phyloP scores from a whole-genome alignment of 2,797 vertebrate species.

The Lophius americanus region DNA sequence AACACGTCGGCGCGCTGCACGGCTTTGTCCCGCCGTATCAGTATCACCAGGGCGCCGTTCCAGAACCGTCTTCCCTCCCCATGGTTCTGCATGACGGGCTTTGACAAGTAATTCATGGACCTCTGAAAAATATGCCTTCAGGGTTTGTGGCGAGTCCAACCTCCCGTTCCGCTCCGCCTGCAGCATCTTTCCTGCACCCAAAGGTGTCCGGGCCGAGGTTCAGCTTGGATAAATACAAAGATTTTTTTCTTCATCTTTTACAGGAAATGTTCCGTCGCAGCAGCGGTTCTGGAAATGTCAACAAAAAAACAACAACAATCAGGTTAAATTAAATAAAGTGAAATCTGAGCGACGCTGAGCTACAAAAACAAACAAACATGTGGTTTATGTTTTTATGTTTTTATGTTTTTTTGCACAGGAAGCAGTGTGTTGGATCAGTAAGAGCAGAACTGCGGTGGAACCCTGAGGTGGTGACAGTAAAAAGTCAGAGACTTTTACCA shows the following conservation, averaged over 20 bases:
- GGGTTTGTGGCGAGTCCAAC: conserved; percentile 45
- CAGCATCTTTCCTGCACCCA: conserved; percentile 42
- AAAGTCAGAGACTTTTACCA: too few relatives aligned
- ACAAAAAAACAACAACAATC: too few relatives aligned
- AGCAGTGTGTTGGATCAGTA: neutral
- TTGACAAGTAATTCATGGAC: conserved; percentile 67
- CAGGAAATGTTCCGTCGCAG: too few relatives aligned
- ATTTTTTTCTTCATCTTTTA: too few relatives aligned
- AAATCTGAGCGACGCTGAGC: too few relatives aligned
- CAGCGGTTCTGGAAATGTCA: too few relatives aligned
- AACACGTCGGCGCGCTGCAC: conserved; percentile 13
- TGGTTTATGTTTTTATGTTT: neutral
- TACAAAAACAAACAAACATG: too few relatives aligned
- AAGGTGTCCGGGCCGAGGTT: neutral
- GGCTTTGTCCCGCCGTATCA: conserved; percentile 55
- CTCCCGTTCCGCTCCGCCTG: conserved; percentile 21
- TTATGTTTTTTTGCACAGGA: conserved; percentile 27
- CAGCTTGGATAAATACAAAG: neutral
- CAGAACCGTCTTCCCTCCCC: conserved; percentile 15
- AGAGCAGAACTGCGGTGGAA: too few relatives aligned
- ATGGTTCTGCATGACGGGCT: conserved; percentile 38
- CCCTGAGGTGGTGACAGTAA: too few relatives aligned
- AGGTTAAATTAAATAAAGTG: too few relatives aligned
- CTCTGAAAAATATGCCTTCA: conserved; percentile 44
- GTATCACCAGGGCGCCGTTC: conserved; percentile 42